Evolutionary conservation across 2,888 invertebrate genomes (phyloP).

Genomic region (Eupithecia insigniata): DNA sequence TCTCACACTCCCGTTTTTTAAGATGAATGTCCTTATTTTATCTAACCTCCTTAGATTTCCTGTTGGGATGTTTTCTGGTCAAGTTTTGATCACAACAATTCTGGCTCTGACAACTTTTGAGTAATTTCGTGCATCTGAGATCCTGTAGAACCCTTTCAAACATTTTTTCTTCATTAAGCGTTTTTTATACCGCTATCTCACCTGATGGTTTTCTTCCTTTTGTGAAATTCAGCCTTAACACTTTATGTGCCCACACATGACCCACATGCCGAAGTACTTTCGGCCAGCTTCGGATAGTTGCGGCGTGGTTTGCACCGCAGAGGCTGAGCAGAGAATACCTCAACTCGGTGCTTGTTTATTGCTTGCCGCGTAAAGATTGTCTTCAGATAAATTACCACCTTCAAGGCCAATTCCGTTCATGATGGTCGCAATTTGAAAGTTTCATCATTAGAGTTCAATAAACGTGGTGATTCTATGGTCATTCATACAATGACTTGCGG

Average conservation of each 20-base stretch:
- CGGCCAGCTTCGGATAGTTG: not conserved
- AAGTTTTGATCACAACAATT: not conserved
- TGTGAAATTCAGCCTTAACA: not conserved
- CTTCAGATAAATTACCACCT: not conserved
- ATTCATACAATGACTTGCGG: conserved; percentile 27
- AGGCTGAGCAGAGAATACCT: not conserved
- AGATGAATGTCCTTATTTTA: not conserved
- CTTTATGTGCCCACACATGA: not conserved
- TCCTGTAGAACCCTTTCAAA: not conserved
- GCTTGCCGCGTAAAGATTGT: not conserved
- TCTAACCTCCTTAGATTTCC: not conserved
- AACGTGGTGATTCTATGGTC: conserved; percentile 23
- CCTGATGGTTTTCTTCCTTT: not conserved
- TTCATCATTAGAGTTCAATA: conserved; percentile 33
- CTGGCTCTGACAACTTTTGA: not conserved
- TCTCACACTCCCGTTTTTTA: not conserved
- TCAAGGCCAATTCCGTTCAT: not conserved
- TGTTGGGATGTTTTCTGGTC: not conserved
- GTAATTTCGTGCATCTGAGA: not conserved
- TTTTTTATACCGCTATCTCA: no score
- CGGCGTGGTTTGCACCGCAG: not conserved
- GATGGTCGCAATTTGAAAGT: conserved; percentile 6
- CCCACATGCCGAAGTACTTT: not conserved
- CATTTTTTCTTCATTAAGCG: not conserved
- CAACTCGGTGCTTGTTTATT: not conserved